These are phyloP conservation scores for Stenichneumon culpator DNA, from an alignment of 2,888 invertebrate species.

Conservation along the genomic window DNA sequence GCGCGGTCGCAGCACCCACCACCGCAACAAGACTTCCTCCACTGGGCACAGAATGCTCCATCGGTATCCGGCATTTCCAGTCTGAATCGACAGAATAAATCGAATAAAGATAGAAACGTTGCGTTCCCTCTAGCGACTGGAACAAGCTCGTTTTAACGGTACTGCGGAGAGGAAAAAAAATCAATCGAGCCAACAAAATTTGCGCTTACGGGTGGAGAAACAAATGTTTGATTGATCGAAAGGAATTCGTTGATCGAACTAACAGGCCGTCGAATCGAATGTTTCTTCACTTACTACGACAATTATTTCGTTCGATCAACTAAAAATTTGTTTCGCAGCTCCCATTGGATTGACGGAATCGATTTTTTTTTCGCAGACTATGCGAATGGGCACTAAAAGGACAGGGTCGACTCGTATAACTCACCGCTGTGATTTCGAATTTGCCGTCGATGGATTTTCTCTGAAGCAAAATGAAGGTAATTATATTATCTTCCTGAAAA, in stretches of 20 bases:
- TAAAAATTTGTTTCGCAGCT: too few relatives aligned
- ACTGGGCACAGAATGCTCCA: constrained; percentile 62
- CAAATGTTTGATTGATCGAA: neutral
- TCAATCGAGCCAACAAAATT: neutral
- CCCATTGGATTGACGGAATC: too few relatives aligned
- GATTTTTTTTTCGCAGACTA: too few relatives aligned
- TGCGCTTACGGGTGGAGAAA: too few relatives aligned
- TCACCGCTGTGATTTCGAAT: neutral
- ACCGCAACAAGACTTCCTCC: constrained; percentile 71
- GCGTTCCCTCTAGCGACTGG: neutral
- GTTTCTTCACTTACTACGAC: too few relatives aligned
- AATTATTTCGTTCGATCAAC: too few relatives aligned
- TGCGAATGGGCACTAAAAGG: too few relatives aligned
- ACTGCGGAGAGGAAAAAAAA: neutral
- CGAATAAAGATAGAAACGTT: neutral
- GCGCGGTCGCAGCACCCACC: constrained; percentile 70
- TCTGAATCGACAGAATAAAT: constrained; percentile 49
- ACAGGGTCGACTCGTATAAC: neutral
- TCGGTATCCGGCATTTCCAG: constrained; percentile 5
- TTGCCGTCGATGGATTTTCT: neutral
- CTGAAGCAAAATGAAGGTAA: neutral
- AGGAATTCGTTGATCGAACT: too few relatives aligned
- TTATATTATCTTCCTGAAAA: neutral
- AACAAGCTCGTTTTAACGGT: neutral
- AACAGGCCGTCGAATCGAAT: too few relatives aligned